Percentiles rank a stretch among this genome's conserved stretches.
phyloP scores from a whole-genome alignment of 2,797 vertebrate species.

The Urosaurus nigricauda region DNA sequence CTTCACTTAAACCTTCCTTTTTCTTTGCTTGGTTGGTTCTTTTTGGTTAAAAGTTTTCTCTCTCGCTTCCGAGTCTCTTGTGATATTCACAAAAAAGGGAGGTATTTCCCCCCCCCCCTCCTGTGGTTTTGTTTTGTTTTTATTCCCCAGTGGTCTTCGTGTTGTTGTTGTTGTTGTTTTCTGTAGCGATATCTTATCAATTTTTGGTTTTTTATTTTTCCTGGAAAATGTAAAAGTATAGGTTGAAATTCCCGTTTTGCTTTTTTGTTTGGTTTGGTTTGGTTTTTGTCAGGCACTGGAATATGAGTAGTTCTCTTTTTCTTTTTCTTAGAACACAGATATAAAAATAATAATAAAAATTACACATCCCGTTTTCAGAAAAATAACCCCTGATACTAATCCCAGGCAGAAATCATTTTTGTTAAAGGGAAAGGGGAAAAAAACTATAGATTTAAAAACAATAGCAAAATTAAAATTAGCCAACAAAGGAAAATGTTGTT shows the following conservation, averaged over 20 bases:
- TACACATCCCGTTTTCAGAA: conserved; percentile 57
- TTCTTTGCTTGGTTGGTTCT: conserved; percentile 72
- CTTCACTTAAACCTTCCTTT: conserved; percentile 70
- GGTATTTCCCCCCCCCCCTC: neutral
- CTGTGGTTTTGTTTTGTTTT: conserved; percentile 30
- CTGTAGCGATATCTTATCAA: conserved; percentile 54
- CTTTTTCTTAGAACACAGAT: conserved; percentile 49
- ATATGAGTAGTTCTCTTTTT: conserved; percentile 65
- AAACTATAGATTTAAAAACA: conserved; percentile 44
- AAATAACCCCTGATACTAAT: conserved; percentile 46
- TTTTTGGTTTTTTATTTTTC: conserved; percentile 79
- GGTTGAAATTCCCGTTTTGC: conserved; percentile 60
- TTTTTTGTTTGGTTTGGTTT: conserved; percentile 24
- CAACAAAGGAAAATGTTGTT: conserved; percentile 9
- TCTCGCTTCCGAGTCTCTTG: conserved; percentile 42
- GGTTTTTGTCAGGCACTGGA: conserved; percentile 78
- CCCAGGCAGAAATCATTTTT: conserved; percentile 40
- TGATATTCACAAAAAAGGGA: conserved; percentile 20
- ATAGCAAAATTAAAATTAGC: conserved; percentile 21
- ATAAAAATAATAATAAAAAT: conserved; percentile 64
- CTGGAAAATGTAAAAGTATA: conserved; percentile 72
- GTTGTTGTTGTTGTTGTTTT: conserved; percentile 51
- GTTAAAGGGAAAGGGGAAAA: neutral
- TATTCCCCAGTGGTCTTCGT: conserved; percentile 57
- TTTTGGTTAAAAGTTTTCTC: conserved; percentile 70